Evolutionary conservation across 1,140 invertebrate genomes (phyloP).

Genomic region (Drosophila gunungcola): DNA sequence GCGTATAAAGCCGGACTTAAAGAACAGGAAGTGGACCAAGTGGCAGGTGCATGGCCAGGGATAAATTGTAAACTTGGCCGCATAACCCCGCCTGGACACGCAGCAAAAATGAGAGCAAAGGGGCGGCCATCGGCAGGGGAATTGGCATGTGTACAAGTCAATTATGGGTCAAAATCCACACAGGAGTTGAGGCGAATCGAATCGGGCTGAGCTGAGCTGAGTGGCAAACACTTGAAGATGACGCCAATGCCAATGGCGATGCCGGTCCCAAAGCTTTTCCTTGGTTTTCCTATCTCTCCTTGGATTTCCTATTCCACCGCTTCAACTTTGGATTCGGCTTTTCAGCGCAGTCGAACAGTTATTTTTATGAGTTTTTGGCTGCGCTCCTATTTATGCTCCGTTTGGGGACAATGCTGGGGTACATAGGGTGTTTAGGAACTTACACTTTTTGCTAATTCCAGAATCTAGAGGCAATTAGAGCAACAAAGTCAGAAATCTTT

Average conservation of each 20-base stretch:
- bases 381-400: constrained; percentile 27
- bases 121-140: constrained; percentile 51
- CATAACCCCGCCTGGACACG: constrained; percentile 61
- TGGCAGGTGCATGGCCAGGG: constrained; percentile 16
- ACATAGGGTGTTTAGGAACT: constrained; percentile 18
- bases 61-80: constrained; percentile 54
- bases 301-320: neutral
- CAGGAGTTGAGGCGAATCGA: constrained; percentile 60
- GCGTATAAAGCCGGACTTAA: constrained; percentile 33
- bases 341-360: constrained; percentile 28
- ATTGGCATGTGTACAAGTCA: constrained; percentile 80
- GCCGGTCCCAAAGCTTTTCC: constrained; percentile 10
- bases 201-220: constrained; percentile 21
- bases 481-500: constrained; percentile 11
- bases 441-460: constrained; percentile 27
- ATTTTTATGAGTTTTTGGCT: constrained; percentile 71
- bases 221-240: constrained; percentile 66
- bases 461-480: constrained; percentile 1
- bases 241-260: constrained; percentile 39
- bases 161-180: constrained; percentile 81
- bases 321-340: constrained; percentile 1
- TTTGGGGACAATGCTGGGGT: constrained; percentile 17
- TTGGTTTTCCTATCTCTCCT: neutral
- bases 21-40: constrained; percentile 9
- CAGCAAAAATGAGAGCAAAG: constrained; percentile 33